Percentiles rank a stretch among this genome's conserved stretches.
Evolutionary conservation across 2,113 vertebrate species (phyloP).

Genomic region (Cyanoramphus novaezelandiae): DNA sequence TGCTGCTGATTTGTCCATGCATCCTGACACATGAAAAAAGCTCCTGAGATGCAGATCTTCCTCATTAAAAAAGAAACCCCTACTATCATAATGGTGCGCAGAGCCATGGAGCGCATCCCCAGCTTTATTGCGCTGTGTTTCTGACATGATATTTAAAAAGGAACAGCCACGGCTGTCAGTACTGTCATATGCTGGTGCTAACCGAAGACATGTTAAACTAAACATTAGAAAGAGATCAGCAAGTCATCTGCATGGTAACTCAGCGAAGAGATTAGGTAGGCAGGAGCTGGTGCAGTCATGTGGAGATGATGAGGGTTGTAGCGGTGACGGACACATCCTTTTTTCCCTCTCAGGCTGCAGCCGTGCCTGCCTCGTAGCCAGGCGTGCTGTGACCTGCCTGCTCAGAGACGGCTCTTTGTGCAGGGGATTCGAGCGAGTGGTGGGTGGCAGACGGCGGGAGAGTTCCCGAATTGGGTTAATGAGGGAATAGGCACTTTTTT

Average conservation of each 20-base stretch:
- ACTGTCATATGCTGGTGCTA: constrained; percentile 83
- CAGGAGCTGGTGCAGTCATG: constrained; percentile 58
- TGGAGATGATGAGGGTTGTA: constrained; percentile 53
- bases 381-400: constrained; percentile 57
- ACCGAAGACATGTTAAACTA: constrained; percentile 81
- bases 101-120: constrained; percentile 79
- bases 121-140: constrained; percentile 69
- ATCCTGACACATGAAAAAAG: constrained; percentile 86
- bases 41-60: constrained; percentile 85
- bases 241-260: constrained; percentile 74
- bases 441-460: constrained; percentile 68
- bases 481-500: constrained; percentile 59
- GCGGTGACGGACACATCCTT: constrained; percentile 66
- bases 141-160: constrained; percentile 91
- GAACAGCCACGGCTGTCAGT: constrained; percentile 85
- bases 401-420: constrained; percentile 71
- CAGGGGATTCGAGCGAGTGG: constrained; percentile 53
- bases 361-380: constrained; percentile 33
- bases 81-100: constrained; percentile 75
- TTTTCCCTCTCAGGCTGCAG: background rate
- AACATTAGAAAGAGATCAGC: constrained; percentile 77
- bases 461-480: constrained; percentile 72
- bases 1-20: constrained; percentile 91
- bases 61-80: constrained; percentile 92
- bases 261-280: constrained; percentile 45